Percentiles rank a stretch among this genome's conserved stretches.
Conservation (phyloP, 2,113 vertebrate species). For the Dolichotis patagonum region DNA sequence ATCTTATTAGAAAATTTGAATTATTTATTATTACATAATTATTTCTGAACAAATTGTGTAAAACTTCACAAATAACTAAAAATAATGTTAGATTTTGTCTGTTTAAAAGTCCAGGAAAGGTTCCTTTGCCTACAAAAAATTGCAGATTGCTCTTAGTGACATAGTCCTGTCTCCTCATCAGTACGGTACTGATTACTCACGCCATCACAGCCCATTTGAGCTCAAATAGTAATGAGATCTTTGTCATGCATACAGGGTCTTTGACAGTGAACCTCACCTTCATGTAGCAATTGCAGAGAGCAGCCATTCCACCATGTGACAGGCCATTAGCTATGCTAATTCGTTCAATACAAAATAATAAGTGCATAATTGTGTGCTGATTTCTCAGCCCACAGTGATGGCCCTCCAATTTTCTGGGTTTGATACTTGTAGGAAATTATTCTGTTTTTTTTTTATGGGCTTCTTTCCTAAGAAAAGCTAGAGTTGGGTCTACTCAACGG, state of each 20-base stretch:
- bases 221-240: neutral
- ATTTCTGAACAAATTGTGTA: neutral
- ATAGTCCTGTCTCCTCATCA: neutral
- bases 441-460: neutral
- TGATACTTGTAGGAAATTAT: neutral
- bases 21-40: neutral
- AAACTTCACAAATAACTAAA: neutral
- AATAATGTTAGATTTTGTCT: neutral
- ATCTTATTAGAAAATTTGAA: neutral
- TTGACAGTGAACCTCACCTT: neutral
- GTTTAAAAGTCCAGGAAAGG: neutral
- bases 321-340: neutral
- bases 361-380: neutral
- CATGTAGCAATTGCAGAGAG: neutral
- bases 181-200: neutral
- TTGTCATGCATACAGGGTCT: neutral
- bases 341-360: neutral
- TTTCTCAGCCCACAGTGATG: neutral
- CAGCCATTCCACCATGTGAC: accelerated
- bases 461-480: neutral
- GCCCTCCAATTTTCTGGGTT: neutral
- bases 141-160: neutral
- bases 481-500: neutral
- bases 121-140: neutral
- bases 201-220: neutral